Evolutionary conservation across 2,113 vertebrate genomes (phyloP), one percentile per base, ranked within the genome.

Genomic region (Ibidorhyncha struthersii): DNA sequence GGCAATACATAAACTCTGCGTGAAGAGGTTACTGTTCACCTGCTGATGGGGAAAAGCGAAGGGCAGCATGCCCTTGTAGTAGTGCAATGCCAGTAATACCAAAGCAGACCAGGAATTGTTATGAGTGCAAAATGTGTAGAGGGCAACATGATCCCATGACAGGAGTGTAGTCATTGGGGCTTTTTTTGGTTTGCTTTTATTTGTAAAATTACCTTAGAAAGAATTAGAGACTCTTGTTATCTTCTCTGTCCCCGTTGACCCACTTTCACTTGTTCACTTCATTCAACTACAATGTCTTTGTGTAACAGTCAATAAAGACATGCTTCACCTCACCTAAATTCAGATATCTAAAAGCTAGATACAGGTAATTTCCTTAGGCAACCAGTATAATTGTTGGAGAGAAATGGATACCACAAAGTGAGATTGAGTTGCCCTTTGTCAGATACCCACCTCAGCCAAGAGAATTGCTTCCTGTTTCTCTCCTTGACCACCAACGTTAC

Each of bases 291-390:
- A 93, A 32, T 59, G 72, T 34, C 53, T 93, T 83, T 90, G 59
- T 86, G 80, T 70, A 92, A 52, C 25, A 83, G 71, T 73, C 86
- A 95, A 81, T 90, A 95, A 88, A 56, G 86, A 45, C 59, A 89
- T 86, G 91, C 80, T 96, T 92, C 86, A 86, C 92, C 80, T 90
- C 89, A 77, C 72, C 72, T 86, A 70, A 92, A 73, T 91, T 89
- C 91, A 83, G 76, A 81, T 58, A 66, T n/a, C 36, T 86, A 58
- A 84, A 89, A 84, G 18, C 49, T 66, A 84, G 36, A 89, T 45
- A 55, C 59, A 91, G 61, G 55, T 66, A 45, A 94, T 87, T 78
- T 89, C 65, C 50, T 94, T 62, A 67, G 81, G n/a, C 41, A 84
- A 84, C 38, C 32, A 22, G 11, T 56, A 52, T 26, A 92, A 91